Percentiles rank a stretch among this genome's conserved stretches.
These are phyloP conservation scores for Chelon auratus DNA, from an alignment of 2,797 vertebrate species.

Conservation along the genomic window DNA sequence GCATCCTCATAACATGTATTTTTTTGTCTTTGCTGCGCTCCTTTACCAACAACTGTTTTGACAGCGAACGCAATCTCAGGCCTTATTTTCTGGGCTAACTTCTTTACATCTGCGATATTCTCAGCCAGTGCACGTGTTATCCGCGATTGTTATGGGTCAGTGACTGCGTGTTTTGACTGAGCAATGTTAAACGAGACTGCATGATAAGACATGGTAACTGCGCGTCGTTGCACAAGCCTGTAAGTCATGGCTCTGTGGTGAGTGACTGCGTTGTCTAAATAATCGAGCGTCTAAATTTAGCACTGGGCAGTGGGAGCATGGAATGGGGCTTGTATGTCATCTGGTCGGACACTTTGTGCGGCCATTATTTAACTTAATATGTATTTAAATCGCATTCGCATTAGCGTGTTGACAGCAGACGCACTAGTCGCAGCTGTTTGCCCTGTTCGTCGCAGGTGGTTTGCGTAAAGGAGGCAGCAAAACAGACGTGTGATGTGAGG, in stretches of 20 bases:
- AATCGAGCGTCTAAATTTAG: conserved; percentile 75
- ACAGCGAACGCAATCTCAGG: conserved; percentile 56
- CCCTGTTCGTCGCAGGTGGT: conserved; percentile 48
- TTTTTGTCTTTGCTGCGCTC: conserved; percentile 61
- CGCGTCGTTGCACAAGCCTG: conserved; percentile 43
- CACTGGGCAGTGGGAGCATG: conserved; percentile 50
- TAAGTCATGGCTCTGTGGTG: conserved; percentile 28
- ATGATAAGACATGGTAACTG: background rate
- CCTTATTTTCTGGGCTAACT: conserved; percentile 46
- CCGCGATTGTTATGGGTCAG: accelerated
- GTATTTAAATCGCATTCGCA: background rate
- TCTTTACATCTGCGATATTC: conserved; percentile 10
- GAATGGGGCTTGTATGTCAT: conserved; percentile 39
- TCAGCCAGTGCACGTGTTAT: background rate
- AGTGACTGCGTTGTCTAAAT: conserved; percentile 58
- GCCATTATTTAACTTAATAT: conserved; percentile 24
- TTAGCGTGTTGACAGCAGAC: conserved; percentile 17
- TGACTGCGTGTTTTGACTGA: background rate
- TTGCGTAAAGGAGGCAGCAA: conserved; percentile 71
- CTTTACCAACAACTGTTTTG: conserved; percentile 65
- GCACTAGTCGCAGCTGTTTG: conserved; percentile 19
- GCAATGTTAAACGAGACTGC: background rate
- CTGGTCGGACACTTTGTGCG: conserved; percentile 18
- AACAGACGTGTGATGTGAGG: conserved; percentile 17
- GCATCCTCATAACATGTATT: no score